Evolutionary conservation across 1,140 invertebrate genomes (phyloP), one percentile per base, ranked within the genome.

Genomic region (Macrocentrus cingulum): DNA sequence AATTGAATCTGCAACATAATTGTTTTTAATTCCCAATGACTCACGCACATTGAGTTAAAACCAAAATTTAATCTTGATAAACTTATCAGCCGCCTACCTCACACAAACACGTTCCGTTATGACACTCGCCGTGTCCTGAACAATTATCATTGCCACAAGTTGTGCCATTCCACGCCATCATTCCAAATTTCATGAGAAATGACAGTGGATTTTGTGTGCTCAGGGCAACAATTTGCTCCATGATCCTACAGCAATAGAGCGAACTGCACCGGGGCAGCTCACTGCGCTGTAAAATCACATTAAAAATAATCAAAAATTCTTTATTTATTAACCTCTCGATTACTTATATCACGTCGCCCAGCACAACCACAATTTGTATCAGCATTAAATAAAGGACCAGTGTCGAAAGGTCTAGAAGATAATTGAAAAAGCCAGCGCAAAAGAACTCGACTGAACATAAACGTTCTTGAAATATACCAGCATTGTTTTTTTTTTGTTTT

Each of bases 101-200:
- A 75, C 94, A 96, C 57, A 94, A 82, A 72, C 94, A 95, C 29
- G 91, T 92, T 37, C 92, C 92, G 75, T 95, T 92, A 61, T 91
- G 84, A 75, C 93, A 96, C 77, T 94, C 91, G 7, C 93, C 94
- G 59, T 91, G 88, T n/a, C 92, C 91, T 59, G 88, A 92, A 80
- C 91, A 94, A 76, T 89, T 80, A 54, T 79, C 76, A 11, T 62
- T 69, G 1, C 76, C 77, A 39, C 76, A 79, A 22, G 70, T n/a
- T n/a, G n/a, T 76, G 62, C 78, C 74, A 52, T 77, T 78, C 76
- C 77, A 80, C 48, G 74, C 70, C 77, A 81, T 81, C 63, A 80
- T 73, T n/a, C 79, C 73, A 63, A 77, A 78, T 64, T 79, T 75
- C 34, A 79, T 62, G 18, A 81, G 65, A 62, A 80, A 60, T 50